Conservation (phyloP, 2,888 invertebrate genomes). For the Zaprionus bogoriensis region DNA sequence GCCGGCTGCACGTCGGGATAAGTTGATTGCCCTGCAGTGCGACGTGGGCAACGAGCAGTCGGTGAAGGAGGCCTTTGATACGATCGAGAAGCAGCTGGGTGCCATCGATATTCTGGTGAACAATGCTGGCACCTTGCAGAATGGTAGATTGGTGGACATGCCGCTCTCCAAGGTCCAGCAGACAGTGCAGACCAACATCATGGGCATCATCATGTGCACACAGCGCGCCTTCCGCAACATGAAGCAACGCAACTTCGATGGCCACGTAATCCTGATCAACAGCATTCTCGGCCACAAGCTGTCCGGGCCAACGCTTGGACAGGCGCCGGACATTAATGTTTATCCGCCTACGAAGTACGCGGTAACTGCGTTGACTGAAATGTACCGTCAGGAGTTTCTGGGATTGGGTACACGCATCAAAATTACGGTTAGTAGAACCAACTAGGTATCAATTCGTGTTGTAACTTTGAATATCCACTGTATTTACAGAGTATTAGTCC, state of each 20-base stretch:
- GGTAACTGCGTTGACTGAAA: slow-evolving; percentile 80
- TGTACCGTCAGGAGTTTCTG: slow-evolving; percentile 80
- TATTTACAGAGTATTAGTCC: slow-evolving; percentile 72
- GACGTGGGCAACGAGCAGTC: slow-evolving; percentile 85
- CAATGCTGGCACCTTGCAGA: slow-evolving; percentile 84
- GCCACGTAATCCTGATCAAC: slow-evolving; percentile 84
- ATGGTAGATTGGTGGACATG: slow-evolving; percentile 66
- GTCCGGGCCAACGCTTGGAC: slow-evolving; percentile 21
- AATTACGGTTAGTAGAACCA: slow-evolving; percentile 76
- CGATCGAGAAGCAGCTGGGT: slow-evolving; percentile 84
- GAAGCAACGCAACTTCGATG: slow-evolving; percentile 82
- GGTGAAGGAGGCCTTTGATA: slow-evolving; percentile 84
- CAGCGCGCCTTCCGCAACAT: slow-evolving; percentile 84
- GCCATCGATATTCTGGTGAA: slow-evolving; percentile 85
- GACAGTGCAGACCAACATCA: slow-evolving; percentile 83
- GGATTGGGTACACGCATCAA: slow-evolving; percentile 78
- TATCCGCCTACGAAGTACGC: slow-evolving; percentile 81
- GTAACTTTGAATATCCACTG: neutral
- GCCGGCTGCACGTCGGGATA: slow-evolving; percentile 59
- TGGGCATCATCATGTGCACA: slow-evolving; percentile 83
- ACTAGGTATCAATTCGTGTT: neutral
- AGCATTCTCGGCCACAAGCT: slow-evolving; percentile 79
- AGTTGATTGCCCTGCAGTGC: slow-evolving; percentile 79
- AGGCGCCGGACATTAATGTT: slow-evolving; percentile 61
- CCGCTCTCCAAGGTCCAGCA: slow-evolving; percentile 50